Base-by-base conservation (phyloP, 2,888 invertebrate genomes). In the Coleophora flavipennella region DNA sequence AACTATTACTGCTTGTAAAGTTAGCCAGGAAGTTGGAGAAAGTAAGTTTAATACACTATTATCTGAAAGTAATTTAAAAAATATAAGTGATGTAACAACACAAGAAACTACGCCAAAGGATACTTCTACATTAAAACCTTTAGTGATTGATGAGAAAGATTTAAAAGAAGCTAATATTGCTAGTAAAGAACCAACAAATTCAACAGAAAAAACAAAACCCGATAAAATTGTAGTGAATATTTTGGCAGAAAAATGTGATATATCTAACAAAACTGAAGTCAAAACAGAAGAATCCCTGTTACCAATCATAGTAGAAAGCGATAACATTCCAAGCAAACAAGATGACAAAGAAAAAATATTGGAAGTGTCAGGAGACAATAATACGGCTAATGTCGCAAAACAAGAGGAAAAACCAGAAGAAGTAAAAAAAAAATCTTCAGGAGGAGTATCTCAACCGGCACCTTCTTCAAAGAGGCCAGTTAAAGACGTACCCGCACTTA, bases 401-500 rank as follows among this genome's bases (percentile, higher is more conserved):
- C 53, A 43, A 42, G 49, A 48, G 40, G 49, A 48, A 42, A 47
- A 57, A 48, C 50, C 48, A 48, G 50, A 56, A 48, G 56, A 51
- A 53, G 51, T 41, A 40, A 51, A 48, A 44, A 33, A 59, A 57
- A 43, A 44, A 25, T 45, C 56, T 27, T 38, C 51, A 14, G 53
- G 50, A 49, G 45, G 38, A 13, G 45, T 43, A 34, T 36, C 41
- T 26, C 49, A 48, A 35, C 13, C 44, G n/a, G 49, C 51, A 9
- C 42, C 48, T 12, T 41, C 43, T 27, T 41, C 50, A 41, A 74
- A 65, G 46, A 72, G 59, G 50, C 72, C 70, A 31, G 77, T 86
- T 31, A 88, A 87, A 57, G 83, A 86, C 44, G 87, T 88, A 67
- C 78, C 80, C 38, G 83, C 88, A 25, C 54, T 77, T 4, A 86